Percentiles rank a stretch among this genome's conserved stretches.
Conservation (phyloP, 2,113 vertebrate genomes). For the Puma concolor region DNA sequence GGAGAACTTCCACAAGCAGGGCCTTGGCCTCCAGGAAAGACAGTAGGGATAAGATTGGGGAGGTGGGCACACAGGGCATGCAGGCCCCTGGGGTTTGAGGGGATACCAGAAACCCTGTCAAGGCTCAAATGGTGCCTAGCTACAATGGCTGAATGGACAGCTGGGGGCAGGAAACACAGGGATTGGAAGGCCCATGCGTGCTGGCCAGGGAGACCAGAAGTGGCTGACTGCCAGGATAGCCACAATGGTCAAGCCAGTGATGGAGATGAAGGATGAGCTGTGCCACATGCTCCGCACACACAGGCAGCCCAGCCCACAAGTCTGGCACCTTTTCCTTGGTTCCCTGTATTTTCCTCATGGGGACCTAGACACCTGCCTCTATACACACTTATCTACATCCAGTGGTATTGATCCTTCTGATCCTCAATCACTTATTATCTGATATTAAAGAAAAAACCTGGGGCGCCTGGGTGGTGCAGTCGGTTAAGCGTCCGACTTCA, state of each 20-base stretch:
- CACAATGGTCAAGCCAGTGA: not conserved
- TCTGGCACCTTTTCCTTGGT: not conserved
- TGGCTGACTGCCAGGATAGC: not conserved
- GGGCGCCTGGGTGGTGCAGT: too few species aligned
- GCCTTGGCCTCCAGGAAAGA: not conserved
- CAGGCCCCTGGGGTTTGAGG: not conserved
- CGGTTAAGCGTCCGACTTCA: too few species aligned
- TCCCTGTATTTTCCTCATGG: not conserved
- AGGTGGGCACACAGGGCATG: not conserved
- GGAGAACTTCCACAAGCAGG: not conserved
- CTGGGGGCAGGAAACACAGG: not conserved
- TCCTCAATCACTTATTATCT: not conserved
- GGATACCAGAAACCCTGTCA: not conserved
- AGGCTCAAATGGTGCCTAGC: not conserved
- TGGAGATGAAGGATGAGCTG: not conserved
- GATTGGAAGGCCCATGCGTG: not conserved
- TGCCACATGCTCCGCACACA: not conserved
- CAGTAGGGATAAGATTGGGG: not conserved
- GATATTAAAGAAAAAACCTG: not conserved
- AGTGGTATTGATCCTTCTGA: not conserved
- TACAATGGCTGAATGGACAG: not conserved
- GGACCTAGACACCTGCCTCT: not conserved
- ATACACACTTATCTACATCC: not conserved
- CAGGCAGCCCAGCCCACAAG: not conserved
- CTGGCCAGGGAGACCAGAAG: not conserved